Conservation (phyloP, 53 echinoderm and acorn worm genomes). For the Henricia sp. region DNA sequence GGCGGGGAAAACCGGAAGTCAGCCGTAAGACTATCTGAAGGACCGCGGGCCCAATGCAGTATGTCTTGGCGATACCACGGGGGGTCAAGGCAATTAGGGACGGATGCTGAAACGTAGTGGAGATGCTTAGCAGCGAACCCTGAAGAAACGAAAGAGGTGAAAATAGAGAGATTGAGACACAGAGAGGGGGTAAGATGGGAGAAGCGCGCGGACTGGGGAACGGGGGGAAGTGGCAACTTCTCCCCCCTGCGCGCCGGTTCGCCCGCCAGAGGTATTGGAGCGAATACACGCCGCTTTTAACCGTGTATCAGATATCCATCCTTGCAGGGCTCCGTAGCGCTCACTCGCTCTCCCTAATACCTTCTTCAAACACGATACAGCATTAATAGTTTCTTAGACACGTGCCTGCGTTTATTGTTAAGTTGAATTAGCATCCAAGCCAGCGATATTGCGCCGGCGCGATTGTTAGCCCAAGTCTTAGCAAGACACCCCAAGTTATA, state of each 20-base stretch:
- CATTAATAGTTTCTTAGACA: slow-evolving; percentile 55
- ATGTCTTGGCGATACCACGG: slow-evolving; percentile 20
- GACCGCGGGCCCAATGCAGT: slow-evolving; percentile 51
- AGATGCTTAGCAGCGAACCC: slow-evolving; percentile 57
- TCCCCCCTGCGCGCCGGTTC: slow-evolving; percentile 15
- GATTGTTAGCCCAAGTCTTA: slow-evolving; percentile 5
- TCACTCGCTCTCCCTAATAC: slow-evolving; percentile 22
- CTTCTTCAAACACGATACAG: slow-evolving; percentile 65
- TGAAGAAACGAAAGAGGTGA: slow-evolving; percentile 42
- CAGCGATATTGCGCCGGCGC: too few species aligned
- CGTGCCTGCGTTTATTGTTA: slow-evolving; percentile 47
- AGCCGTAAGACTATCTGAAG: slow-evolving; percentile 55
- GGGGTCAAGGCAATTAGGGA: slow-evolving; percentile 55
- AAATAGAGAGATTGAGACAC: slow-evolving; percentile 9
- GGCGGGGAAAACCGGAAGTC: slow-evolving; percentile 57
- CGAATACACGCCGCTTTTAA: slow-evolving; percentile 30
- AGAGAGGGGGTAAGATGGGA: not conserved
- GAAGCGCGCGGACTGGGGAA: not conserved
- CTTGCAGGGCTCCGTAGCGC: not conserved
- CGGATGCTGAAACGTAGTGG: slow-evolving; percentile 38
- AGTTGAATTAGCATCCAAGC: not conserved
- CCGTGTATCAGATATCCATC: slow-evolving; percentile 40
- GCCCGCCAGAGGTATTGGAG: slow-evolving; percentile 40
- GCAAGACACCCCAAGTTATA: too few species aligned
- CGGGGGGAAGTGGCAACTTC: slow-evolving; percentile 17